Evolutionary conservation across 2,797 vertebrate species (phyloP).

Genomic region (Alouatta caraya): DNA sequence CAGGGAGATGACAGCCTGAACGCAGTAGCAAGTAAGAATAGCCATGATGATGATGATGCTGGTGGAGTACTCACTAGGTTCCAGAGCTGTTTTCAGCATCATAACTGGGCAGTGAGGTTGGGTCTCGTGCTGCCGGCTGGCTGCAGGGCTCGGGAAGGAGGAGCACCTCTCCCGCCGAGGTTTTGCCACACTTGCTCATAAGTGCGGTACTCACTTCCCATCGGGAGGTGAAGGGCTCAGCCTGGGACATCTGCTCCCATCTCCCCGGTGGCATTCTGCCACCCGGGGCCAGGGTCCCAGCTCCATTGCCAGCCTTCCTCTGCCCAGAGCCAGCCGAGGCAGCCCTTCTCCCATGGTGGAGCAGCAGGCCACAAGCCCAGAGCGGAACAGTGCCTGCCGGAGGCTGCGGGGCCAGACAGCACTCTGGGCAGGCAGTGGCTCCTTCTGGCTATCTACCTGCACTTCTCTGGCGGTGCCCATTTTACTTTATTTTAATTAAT

Average conservation of each 20-base stretch:
- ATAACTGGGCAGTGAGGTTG: not conserved
- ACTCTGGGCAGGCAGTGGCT: not conserved
- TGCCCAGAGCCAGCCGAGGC: not conserved
- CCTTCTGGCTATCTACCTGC: rapidly evolving
- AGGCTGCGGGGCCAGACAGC: not conserved
- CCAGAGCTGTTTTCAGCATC: not conserved
- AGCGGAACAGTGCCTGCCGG: not conserved
- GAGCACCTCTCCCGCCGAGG: not conserved
- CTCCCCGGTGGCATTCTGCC: not conserved
- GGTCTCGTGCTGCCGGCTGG: not conserved
- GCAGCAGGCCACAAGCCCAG: not conserved
- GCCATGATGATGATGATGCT: too few species aligned
- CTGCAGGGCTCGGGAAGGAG: not conserved
- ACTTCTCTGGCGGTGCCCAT: not conserved
- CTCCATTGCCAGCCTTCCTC: not conserved
- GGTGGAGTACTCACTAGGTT: not conserved
- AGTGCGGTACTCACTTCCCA: not conserved
- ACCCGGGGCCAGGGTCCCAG: not conserved
- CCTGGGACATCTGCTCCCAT: not conserved
- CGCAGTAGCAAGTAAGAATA: too few species aligned
- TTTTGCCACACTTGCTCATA: rapidly evolving
- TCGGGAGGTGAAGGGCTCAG: not conserved
- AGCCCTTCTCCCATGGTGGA: not conserved
- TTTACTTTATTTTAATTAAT: too few species aligned
- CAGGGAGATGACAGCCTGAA: not conserved